These are phyloP conservation scores for Nasua narica DNA, from an alignment of 2,797 vertebrate genomes.

Conservation along the genomic window DNA sequence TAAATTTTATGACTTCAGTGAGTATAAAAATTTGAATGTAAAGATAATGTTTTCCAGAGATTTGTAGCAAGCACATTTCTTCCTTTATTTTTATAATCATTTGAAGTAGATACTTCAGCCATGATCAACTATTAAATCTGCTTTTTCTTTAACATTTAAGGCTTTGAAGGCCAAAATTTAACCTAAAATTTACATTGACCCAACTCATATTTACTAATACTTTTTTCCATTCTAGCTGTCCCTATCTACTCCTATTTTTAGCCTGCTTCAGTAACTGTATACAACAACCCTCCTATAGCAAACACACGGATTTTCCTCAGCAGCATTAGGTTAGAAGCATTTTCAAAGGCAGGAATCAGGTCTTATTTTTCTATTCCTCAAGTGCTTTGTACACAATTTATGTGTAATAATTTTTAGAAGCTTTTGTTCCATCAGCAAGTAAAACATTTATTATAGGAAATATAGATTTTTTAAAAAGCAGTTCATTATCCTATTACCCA, in stretches of 20 bases:
- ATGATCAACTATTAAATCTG: neutral
- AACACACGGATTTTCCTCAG: neutral
- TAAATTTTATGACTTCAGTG: neutral
- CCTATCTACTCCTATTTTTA: neutral
- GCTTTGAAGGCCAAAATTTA: neutral
- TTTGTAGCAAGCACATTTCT: neutral
- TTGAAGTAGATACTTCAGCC: neutral
- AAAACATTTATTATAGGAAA: neutral
- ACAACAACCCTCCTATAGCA: neutral
- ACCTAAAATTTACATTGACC: neutral
- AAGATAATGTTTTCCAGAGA: neutral
- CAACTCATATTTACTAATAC: neutral
- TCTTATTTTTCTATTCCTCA: neutral
- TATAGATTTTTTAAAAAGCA: neutral
- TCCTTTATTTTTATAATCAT: neutral
- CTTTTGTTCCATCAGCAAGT: neutral
- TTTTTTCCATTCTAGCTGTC: neutral
- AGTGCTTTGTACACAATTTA: neutral
- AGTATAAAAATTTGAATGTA: neutral
- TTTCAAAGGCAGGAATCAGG: neutral
- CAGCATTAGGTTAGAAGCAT: neutral
- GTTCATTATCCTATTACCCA: neutral
- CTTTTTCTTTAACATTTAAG: constrained; percentile 17
- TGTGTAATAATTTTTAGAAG: neutral
- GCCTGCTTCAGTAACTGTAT: neutral